Evolutionary conservation across 2,797 vertebrate species (phyloP).

Genomic region (Sebastes taczanowskii): DNA sequence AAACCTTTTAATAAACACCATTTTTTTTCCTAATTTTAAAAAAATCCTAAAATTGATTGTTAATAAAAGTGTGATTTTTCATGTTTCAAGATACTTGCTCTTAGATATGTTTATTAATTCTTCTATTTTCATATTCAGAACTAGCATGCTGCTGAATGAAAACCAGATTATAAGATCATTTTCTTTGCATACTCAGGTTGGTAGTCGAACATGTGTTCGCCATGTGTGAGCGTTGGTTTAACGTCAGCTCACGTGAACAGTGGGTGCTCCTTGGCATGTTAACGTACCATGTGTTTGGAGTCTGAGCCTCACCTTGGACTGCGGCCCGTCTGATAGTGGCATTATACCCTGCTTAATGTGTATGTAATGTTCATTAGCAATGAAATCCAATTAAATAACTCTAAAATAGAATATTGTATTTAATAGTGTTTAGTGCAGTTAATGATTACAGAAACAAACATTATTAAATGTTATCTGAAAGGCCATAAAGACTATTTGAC

Average conservation of each 20-base stretch:
- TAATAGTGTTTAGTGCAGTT: not conserved
- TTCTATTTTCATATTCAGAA: not conserved
- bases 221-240: not conserved
- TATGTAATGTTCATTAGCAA: slow-evolving; percentile 8
- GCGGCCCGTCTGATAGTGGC: not conserved
- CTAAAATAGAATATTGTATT: not conserved
- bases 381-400: not conserved
- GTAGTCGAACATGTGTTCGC: not conserved
- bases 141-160: not conserved
- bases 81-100: not conserved
- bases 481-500: not conserved
- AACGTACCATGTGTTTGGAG: not conserved
- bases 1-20: not conserved
- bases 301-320: slow-evolving; percentile 22
- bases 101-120: not conserved
- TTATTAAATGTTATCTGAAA: not conserved
- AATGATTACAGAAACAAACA: not conserved
- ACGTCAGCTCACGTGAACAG: not conserved
- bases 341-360: slow-evolving; percentile 4
- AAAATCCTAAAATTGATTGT: not conserved
- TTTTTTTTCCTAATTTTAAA: not conserved
- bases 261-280: not conserved
- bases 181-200: not conserved
- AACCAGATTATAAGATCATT: not conserved
- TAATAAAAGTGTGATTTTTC: not conserved